These are phyloP conservation scores for Rhegmatorhina hoffmannsi DNA, from an alignment of 2,113 vertebrate genomes.

Conservation along the genomic window DNA sequence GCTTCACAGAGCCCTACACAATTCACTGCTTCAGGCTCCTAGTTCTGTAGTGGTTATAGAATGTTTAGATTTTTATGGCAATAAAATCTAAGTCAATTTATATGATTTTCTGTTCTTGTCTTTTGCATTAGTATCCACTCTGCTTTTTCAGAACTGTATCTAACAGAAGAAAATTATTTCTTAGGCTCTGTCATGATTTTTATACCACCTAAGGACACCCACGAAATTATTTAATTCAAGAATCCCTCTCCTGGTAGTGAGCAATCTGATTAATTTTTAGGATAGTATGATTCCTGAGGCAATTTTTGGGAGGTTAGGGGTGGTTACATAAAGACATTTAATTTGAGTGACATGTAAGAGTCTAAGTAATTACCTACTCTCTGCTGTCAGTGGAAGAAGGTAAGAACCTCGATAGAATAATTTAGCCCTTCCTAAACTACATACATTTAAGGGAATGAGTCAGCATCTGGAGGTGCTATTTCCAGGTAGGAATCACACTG, in stretches of 20 bases:
- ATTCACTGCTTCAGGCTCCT: neutral
- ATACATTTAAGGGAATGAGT: neutral
- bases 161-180: neutral
- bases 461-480: neutral
- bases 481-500: neutral
- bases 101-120: neutral
- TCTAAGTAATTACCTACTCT: neutral
- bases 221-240: neutral
- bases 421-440: neutral
- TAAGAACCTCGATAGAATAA: neutral
- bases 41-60: neutral
- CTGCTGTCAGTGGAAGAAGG: neutral
- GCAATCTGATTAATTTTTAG: neutral
- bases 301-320: neutral
- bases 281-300: neutral
- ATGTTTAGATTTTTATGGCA: neutral
- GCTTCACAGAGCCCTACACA: fast-evolving
- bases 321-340: neutral
- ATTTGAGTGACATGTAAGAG: neutral
- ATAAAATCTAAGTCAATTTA: neutral
- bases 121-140: neutral
- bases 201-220: neutral
- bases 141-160: neutral
- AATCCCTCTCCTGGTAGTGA: neutral
- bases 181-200: neutral